Conservation (phyloP, 1,140 invertebrate species). For the Brachionus angularis region DNA sequence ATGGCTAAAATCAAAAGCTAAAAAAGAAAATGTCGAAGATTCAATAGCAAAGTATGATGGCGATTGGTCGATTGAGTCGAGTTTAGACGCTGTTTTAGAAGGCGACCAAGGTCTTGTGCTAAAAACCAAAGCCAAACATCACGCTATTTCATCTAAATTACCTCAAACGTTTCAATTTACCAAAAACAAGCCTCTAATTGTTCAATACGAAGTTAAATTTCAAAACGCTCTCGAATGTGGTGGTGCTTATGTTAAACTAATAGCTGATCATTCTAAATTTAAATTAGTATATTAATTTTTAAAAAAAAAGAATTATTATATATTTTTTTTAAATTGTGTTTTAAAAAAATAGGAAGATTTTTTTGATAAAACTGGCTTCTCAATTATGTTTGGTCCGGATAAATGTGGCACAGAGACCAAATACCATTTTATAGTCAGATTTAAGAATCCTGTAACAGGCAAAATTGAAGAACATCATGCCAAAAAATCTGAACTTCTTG, state of each 20-base stretch:
- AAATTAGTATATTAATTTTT: conserved; percentile 69
- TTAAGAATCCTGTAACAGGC: conserved; percentile 87
- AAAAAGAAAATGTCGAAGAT: conserved; percentile 85
- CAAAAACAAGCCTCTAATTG: conserved; percentile 74
- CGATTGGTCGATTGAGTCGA: conserved; percentile 72
- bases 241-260: conserved; percentile 90
- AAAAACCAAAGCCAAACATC: conserved; percentile 90
- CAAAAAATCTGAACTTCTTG: conserved; percentile 79
- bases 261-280: conserved; percentile 62
- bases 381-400: conserved; percentile 98
- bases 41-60: conserved; percentile 65
- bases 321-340: too few relatives aligned
- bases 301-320: conserved; percentile 47
- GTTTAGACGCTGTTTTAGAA: conserved; percentile 69
- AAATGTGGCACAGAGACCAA: conserved; percentile 95
- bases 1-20: conserved; percentile 84
- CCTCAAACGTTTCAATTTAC: conserved; percentile 77
- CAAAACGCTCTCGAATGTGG: conserved; percentile 97
- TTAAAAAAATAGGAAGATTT: too few relatives aligned
- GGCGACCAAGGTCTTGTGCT: conserved; percentile 83
- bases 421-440: conserved; percentile 94
- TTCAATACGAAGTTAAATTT: conserved; percentile 70
- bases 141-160: conserved; percentile 81
- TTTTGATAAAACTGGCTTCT: conserved; percentile 91
- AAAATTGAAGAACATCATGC: conserved; percentile 69